A percentile compares a stretch with the other conserved stretches of the same genome.
These are phyloP conservation scores for Lepidocyrtoides sp. DNA, from an alignment of 2,888 invertebrate species.

Conservation along the genomic window DNA sequence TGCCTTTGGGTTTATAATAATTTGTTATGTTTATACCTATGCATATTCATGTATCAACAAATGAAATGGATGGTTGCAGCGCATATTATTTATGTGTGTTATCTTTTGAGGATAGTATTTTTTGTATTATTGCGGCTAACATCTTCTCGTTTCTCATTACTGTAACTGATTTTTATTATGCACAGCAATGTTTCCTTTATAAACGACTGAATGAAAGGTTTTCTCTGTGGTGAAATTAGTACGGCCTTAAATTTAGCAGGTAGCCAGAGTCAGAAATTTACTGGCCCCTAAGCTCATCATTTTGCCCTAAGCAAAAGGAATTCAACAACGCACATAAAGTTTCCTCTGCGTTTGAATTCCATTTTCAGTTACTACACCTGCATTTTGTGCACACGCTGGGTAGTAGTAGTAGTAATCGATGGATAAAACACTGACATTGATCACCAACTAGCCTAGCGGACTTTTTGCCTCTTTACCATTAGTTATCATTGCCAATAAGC, in stretches of 20 bases:
- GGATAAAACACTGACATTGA: constrained; percentile 63
- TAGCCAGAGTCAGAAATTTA: constrained; percentile 24
- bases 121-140: too few species aligned
- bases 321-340: neutral
- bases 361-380: constrained; percentile 24
- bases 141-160: too few species aligned
- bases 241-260: neutral
- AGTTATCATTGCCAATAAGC: constrained; percentile 74
- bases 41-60: neutral
- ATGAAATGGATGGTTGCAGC: too few species aligned
- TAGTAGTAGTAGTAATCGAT: neutral
- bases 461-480: constrained; percentile 35
- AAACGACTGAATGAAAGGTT: too few species aligned
- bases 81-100: too few species aligned
- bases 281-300: constrained; percentile 48
- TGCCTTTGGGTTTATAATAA: constrained; percentile 19
- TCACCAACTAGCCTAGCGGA: constrained; percentile 17
- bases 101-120: neutral
- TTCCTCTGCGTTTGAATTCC: neutral
- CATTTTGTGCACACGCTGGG: constrained; percentile 13
- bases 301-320: constrained; percentile 40
- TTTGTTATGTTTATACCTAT: neutral
- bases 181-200: too few species aligned
- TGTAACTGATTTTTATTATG: too few species aligned
- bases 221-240: too few species aligned